Base-by-base conservation (phyloP, 2,888 invertebrate species). In the Melanargia galathea region DNA sequence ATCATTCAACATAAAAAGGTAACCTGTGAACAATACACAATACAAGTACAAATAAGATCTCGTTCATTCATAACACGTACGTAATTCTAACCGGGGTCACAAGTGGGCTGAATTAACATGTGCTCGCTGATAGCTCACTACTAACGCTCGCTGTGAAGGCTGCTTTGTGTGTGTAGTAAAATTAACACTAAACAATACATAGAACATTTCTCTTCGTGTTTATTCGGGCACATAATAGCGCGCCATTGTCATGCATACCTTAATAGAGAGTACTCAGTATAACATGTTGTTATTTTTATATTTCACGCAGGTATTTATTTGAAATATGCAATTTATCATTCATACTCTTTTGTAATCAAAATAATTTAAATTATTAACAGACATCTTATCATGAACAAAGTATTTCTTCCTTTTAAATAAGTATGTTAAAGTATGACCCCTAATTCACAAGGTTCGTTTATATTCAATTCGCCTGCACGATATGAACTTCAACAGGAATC, bases 141-240 rank as follows among this genome's bases (percentile, higher is more conserved):
- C 51, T 52, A 63, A 60, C 18, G 54, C 48, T 24, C 60, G 51
- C 46, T 33, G 59, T 62, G 26, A 69, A 67, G 40, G 49, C 33
- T 52, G 51, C 62, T 64, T 66, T 64, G 43, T 68, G 63, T 60
- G 58, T 64, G 65, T 63, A 66, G 67, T 68, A 62, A 63, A 72
- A 71, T 73, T 70, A 73, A 70, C 70, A 67, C 59, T 60, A 60
- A 71, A 74, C 70, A 66, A 67, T 68, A 55, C 61, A 71, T 59
- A 64, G 57, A 57, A 66, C 61, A 68, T 70, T 71, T 68, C 68
- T 40, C 40, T 51, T 51, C 11, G 48, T 48, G 22, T 16, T 38
- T 49, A 40, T 48, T 35, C 45, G 35, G 30, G 33, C n/a, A 59
- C 24, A 40, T 8, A 10, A 46, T 46, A 33, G 30, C 33, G 13